Base-by-base conservation (phyloP, 2,113 vertebrate species). In the Albula glossodonta region DNA sequence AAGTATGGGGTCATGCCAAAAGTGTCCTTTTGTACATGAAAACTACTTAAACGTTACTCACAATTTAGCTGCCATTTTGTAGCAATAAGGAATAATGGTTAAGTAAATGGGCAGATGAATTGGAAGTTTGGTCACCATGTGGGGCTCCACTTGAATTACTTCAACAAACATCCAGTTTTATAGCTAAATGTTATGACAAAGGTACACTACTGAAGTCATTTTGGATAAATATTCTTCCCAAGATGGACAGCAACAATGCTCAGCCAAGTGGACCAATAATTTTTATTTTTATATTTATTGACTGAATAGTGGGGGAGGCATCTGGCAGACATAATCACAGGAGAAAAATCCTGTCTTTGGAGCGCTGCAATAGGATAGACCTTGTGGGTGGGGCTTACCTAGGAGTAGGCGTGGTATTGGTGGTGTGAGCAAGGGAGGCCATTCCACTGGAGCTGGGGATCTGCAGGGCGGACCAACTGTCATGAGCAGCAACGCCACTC, bases 401-500 rank as follows among this genome's bases (percentile, higher is more conserved):
- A 74, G 93, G 90, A 51, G 94, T 95, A 3, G 96, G 93, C 17
- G 93, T 91, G 86, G 95, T 91, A 91, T 95, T 96, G 91, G 91
- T 93, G 89, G 89, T 90, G 90, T 95, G 94, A 85, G 94, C 91
- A 80, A 95, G 91, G 13, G 94, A 92, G 25, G 94, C 94, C 94
- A 96, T 95, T 70, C 94, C 95, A 15, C 90, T 90, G 78, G 96
- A 95, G 88, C 94, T 96, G 63, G 95, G 94, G 88, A 96, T 95
- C 90, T 94, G 94, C 74, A 96, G 93, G 74, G 94, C 89, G 11
- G 96, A 95, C 96, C 96, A 96, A 91, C 94, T 93, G 90, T 96
- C 96, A 10, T 96, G 96, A 66, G 92, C 31, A 2, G 92, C 86
- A 70, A 96, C 90, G 74, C 90, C 70, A 49, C 91, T 92, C 6